Evolutionary conservation across 2,888 invertebrate species (phyloP), one percentile per base, ranked within the genome.

Genomic region (Tetragnatha montana): DNA sequence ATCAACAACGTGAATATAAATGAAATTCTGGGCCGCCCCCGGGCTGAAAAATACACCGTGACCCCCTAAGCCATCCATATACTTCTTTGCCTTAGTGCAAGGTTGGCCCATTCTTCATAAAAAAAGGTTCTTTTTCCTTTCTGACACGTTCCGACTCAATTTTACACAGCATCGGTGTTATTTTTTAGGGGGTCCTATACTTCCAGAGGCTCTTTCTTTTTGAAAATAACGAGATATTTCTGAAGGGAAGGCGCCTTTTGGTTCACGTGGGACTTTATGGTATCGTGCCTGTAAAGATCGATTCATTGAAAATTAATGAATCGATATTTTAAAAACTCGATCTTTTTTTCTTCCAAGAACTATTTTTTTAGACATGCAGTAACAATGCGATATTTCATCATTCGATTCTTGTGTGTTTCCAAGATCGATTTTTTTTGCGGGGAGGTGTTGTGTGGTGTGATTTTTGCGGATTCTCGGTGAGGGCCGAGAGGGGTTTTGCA

Each of bases 1-100:
- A 60, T 60, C 60, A 60, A 60, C 60, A 60, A 60, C 60, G 60
- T 60, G 60, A 60, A 60, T 60, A 60, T 60, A 60, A 60, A 60
- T 60, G 60, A 60, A 60, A 60, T 60, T 60, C 60, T 17, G 17
- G 60, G 60, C 14, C 60, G 60, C 60, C 60, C 60, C 14, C 4
- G 4, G 60, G 60, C 60, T 60, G 60, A 60, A 10, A 17, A 10
- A 10, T 60, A 60, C 17, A 60, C 60, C 60, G 60, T 17, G 60
- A 60, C 60, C 60, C 17, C 60, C 14, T 12, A 60, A 17, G 10
- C 12, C 12, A 60, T 60, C 12, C 17, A 60, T 60, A 12, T 60
- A 7, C 17, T 60, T 60, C 17, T 17, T 60, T 60, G 14, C 60
- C 60, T 60, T 60, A 4, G 6, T 60, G 17, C 10, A 17, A 8